Conservation (phyloP, 2,113 vertebrate species). For the Perccottus glenii region DNA sequence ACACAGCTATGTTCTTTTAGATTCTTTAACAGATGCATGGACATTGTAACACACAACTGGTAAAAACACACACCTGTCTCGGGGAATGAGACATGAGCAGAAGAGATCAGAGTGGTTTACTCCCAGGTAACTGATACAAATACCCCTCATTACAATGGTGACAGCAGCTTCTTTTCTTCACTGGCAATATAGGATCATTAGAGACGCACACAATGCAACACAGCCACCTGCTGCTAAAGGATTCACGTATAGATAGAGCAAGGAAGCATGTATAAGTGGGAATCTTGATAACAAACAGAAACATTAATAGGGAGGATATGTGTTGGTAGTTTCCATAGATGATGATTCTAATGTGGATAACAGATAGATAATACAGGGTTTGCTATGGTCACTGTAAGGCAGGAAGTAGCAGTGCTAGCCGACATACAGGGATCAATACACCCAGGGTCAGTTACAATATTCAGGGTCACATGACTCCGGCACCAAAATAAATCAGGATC, state of each 20-base stretch:
- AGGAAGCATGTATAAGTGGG: not conserved
- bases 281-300: not conserved
- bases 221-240: slow-evolving; percentile 21
- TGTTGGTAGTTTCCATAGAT: slow-evolving; percentile 42
- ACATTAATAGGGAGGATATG: slow-evolving; percentile 19
- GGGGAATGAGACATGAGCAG: slow-evolving; percentile 63
- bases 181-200: slow-evolving; percentile 73
- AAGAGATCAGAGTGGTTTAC: slow-evolving; percentile 68
- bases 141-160: slow-evolving; percentile 72
- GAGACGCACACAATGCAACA: slow-evolving; percentile 26
- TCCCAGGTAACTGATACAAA: slow-evolving; percentile 73
- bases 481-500: slow-evolving; percentile 81
- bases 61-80: slow-evolving; percentile 42
- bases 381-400: slow-evolving; percentile 75
- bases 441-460: slow-evolving; percentile 84
- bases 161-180: slow-evolving; percentile 70
- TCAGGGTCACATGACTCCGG: slow-evolving; percentile 81
- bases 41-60: slow-evolving; percentile 3
- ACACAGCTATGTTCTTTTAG: slow-evolving; percentile 2
- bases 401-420: slow-evolving; percentile 79
- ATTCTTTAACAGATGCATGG: slow-evolving; percentile 35
- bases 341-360: slow-evolving; percentile 64
- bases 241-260: slow-evolving; percentile 4
- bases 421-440: slow-evolving; percentile 80
- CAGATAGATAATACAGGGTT: slow-evolving; percentile 73